phyloP scores from a whole-genome alignment of 2,797 vertebrate genomes.

The Ptychadena robeensis region DNA sequence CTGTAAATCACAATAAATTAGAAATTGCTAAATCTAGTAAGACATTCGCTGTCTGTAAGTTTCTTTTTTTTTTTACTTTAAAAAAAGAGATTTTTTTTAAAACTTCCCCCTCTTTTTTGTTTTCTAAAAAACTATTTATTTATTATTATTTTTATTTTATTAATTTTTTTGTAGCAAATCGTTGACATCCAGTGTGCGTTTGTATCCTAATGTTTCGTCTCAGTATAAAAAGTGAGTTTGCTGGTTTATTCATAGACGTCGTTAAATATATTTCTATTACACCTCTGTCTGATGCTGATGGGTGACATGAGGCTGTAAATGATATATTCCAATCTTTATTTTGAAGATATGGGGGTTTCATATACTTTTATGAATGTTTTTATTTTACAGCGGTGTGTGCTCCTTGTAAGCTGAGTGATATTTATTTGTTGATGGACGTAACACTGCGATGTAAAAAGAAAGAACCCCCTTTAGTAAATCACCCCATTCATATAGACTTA shows the following conservation, averaged over 20 bases:
- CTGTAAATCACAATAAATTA: conserved; percentile 74
- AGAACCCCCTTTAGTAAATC: neutral
- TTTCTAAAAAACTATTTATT: conserved; percentile 68
- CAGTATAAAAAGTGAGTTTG: conserved; percentile 51
- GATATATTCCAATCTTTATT: neutral
- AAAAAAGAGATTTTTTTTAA: conserved; percentile 10
- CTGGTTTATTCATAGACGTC: conserved; percentile 29
- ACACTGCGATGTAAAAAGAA: neutral
- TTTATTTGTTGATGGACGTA: neutral
- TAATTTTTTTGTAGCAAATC: too few species aligned
- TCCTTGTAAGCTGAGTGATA: neutral
- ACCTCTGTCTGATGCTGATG: conserved; percentile 44
- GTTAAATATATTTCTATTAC: conserved; percentile 40
- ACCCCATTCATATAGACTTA: neutral
- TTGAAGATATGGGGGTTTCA: neutral
- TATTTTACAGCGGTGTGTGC: neutral
- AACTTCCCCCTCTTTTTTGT: conserved; percentile 24
- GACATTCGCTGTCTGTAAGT: conserved; percentile 39
- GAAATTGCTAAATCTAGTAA: conserved; percentile 67
- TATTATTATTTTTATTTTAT: too few species aligned
- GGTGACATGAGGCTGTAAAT: conserved; percentile 4
- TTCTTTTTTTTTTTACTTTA: conserved; percentile 22
- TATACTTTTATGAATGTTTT: neutral
- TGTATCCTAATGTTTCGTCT: conserved; percentile 28
- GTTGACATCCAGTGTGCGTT: conserved; percentile 54